Base-by-base conservation (phyloP, 1,140 invertebrate genomes). In the Pissodes strobi region DNA sequence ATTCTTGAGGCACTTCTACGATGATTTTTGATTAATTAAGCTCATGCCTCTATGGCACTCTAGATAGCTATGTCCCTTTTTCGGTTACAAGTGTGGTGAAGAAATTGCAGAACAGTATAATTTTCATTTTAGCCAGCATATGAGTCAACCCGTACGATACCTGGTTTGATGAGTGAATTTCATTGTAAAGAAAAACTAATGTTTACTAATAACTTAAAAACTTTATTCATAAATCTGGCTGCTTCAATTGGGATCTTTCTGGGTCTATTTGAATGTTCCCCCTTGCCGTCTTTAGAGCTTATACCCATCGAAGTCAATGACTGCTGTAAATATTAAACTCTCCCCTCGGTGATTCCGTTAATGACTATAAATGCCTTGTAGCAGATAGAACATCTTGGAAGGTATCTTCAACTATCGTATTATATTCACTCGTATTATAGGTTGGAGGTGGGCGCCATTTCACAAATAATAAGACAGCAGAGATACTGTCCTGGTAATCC, bases 261-360 rank as follows among this genome's bases (percentile, higher is more conserved):
- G n/a, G n/a, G n/a, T n/a, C n/a, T n/a, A n/a, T n/a, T n/a, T n/a
- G n/a, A n/a, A n/a, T n/a, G n/a, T n/a, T n/a, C n/a, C n/a, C n/a
- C n/a, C n/a, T n/a, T n/a, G n/a, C 46, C 46, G 21, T 49, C 23
- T 49, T 49, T 49, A 18, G 22, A 18, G 18, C 46, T 23, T 22
- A 49, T 18, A 49, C 18, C 46, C 23, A 23, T 27, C 18, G 46
- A 22, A 49, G 23, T 15, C 23, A 49, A 49, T 49, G 46, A 49
- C 17, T 49, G 18, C 46, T 49, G 46, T 49, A 49, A 49, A 49
- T 21, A 21, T 49, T 49, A 18, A 49, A 49, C 46, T 22, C 46
- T 49, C 19, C 23, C 10, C 5, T 6, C 4, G 22, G 46, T 22
- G 18, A 22, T 27, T 49, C 12, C 17, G 46, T 49, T 6, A 21